phyloP scores from a whole-genome alignment of 2,113 vertebrate genomes.

The Toxotes chatareus region DNA sequence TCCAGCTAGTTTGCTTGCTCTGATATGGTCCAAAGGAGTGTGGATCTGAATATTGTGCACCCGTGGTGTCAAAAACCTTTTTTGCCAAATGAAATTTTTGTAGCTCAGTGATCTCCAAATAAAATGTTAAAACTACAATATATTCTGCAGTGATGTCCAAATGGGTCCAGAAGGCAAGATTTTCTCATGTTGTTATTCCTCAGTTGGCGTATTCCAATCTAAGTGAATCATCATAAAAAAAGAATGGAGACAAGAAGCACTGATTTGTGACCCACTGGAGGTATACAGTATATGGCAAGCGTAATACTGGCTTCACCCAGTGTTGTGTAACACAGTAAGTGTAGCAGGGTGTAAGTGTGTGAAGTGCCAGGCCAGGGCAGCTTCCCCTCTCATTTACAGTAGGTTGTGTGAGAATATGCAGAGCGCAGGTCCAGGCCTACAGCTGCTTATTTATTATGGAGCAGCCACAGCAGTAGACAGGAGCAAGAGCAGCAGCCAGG shows the following conservation, averaged over 20 bases:
- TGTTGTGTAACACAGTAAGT: conserved; percentile 66
- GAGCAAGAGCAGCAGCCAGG: conserved; percentile 59
- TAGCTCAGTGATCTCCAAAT: background rate
- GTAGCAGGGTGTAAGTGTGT: conserved; percentile 39
- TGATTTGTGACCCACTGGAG: background rate
- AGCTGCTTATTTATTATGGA: conserved; percentile 82
- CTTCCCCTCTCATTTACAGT: conserved; percentile 74
- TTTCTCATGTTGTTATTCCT: conserved; percentile 5
- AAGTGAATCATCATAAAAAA: too few relatives aligned
- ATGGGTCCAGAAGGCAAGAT: conserved; percentile 19
- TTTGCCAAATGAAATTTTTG: background rate
- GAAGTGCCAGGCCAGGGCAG: conserved; percentile 23
- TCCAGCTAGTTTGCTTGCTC: conserved; percentile 5
- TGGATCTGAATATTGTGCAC: conserved; percentile 10
- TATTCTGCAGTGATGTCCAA: conserved; percentile 25
- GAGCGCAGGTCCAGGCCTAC: conserved; percentile 54
- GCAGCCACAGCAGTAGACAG: conserved; percentile 63
- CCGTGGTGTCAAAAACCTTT: background rate
- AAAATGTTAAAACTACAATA: conserved; percentile 20
- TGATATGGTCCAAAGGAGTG: conserved; percentile 14
- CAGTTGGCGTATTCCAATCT: background rate
- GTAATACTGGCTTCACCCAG: conserved; percentile 1
- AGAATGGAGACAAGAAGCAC: too few relatives aligned
- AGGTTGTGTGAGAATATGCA: conserved; percentile 69
- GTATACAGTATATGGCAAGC: background rate